Evolutionary conservation across 2,113 vertebrate genomes (phyloP).

Genomic region (Macrotus californicus): DNA sequence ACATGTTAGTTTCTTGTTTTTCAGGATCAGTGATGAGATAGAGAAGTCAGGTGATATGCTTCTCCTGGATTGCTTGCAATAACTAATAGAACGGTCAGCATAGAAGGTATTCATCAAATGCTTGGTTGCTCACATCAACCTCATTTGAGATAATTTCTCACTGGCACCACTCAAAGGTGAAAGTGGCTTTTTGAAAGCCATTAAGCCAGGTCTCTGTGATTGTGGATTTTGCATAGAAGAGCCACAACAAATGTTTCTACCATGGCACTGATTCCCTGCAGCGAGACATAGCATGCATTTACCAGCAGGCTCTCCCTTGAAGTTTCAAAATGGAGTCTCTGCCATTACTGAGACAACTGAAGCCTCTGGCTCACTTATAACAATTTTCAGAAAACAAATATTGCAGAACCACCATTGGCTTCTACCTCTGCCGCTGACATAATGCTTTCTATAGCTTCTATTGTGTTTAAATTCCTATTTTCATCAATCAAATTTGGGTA

Average conservation of each 20-base stretch:
- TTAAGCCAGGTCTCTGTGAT: not conserved
- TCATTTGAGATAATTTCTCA: not conserved
- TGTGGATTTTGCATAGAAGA: not conserved
- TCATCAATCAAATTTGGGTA: not conserved
- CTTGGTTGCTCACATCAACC: not conserved
- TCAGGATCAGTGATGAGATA: not conserved
- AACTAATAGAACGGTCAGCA: not conserved
- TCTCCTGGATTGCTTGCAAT: not conserved
- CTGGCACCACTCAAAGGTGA: not conserved
- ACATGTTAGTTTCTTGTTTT: not conserved
- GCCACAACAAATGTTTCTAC: not conserved
- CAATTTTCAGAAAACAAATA: constrained; percentile 1
- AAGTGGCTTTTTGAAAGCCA: not conserved
- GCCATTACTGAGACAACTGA: not conserved
- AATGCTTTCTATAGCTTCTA: not conserved
- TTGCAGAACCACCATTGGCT: not conserved
- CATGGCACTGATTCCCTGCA: not conserved
- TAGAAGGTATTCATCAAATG: not conserved
- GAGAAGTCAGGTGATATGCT: not conserved
- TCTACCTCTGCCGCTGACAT: not conserved
- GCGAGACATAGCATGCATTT: not conserved
- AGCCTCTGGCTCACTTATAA: not conserved
- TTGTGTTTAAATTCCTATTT: not conserved
- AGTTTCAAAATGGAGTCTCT: not conserved
- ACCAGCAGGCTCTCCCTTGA: not conserved